phyloP scores from a whole-genome alignment of 2,113 vertebrate species.

The Canis aureus region DNA sequence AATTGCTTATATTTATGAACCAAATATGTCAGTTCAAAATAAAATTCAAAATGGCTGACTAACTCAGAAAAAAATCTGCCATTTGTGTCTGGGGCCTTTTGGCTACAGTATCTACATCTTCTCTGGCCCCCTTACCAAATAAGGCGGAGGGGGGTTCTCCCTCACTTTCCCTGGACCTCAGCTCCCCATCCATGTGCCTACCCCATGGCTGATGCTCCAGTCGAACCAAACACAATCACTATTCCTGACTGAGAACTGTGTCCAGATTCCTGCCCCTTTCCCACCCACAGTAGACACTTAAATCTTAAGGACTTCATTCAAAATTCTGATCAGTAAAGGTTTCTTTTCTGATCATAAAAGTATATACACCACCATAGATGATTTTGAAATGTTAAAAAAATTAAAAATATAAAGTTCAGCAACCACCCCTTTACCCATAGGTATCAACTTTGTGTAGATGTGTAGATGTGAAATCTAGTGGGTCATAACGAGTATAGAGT shows the following conservation, averaged over 20 bases:
- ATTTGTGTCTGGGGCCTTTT: not conserved
- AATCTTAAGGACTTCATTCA: not conserved
- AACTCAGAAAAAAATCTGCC: not conserved
- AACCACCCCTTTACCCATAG: not conserved
- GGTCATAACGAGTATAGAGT: not conserved
- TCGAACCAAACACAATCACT: not conserved
- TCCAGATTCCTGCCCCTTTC: not conserved
- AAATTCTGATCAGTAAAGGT: not conserved
- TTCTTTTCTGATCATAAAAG: not conserved
- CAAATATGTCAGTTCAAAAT: not conserved
- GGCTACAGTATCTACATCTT: not conserved
- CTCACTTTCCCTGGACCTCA: not conserved
- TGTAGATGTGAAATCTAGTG: not conserved
- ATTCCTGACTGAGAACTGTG: not conserved
- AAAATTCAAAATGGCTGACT: not conserved
- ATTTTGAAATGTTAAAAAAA: constrained; percentile 10
- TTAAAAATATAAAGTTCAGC: not conserved
- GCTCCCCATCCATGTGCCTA: not conserved
- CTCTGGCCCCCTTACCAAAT: not conserved
- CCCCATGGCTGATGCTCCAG: not conserved
- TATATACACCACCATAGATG: not conserved
- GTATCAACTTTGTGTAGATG: not conserved
- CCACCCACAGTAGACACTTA: not conserved
- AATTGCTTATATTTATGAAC: not conserved
- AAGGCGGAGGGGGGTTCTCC: not conserved